A percentile compares a stretch with the other conserved stretches of the same genome.
Conservation (phyloP, 2,797 vertebrate species). For the Argya squamiceps region DNA sequence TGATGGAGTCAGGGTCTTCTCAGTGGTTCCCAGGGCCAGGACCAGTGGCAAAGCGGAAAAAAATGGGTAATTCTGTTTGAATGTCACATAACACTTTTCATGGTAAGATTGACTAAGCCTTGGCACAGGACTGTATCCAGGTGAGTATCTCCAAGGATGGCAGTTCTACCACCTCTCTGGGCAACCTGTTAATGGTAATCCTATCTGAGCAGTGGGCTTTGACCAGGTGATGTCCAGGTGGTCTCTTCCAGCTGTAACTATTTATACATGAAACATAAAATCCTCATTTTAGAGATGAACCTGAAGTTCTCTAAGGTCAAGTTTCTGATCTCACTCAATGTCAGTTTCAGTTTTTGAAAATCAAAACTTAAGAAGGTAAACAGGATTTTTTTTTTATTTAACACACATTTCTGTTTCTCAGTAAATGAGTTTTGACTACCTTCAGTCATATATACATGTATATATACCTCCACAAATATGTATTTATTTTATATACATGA, state of each 20-base stretch:
- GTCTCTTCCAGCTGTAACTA: background rate
- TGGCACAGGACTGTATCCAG: background rate
- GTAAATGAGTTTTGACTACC: background rate
- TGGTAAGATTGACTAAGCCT: background rate
- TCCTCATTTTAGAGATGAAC: background rate
- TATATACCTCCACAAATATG: background rate
- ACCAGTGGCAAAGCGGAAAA: too few relatives aligned
- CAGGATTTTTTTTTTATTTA: background rate
- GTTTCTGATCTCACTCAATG: background rate
- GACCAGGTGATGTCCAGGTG: fast-evolving
- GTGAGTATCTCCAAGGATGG: background rate
- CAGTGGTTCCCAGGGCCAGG: background rate
- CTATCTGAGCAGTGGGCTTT: background rate
- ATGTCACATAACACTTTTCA: background rate
- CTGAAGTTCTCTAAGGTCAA: background rate
- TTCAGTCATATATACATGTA: background rate
- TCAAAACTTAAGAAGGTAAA: background rate
- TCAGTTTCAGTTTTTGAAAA: background rate
- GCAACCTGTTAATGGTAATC: background rate
- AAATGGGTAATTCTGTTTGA: background rate
- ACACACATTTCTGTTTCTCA: background rate
- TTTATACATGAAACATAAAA: background rate
- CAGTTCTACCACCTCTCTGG: background rate
- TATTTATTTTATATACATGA: background rate
- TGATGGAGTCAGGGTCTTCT: background rate